These are phyloP conservation scores for Gallinago nigripennis DNA, from an alignment of 2,797 vertebrate species.

Conservation along the genomic window DNA sequence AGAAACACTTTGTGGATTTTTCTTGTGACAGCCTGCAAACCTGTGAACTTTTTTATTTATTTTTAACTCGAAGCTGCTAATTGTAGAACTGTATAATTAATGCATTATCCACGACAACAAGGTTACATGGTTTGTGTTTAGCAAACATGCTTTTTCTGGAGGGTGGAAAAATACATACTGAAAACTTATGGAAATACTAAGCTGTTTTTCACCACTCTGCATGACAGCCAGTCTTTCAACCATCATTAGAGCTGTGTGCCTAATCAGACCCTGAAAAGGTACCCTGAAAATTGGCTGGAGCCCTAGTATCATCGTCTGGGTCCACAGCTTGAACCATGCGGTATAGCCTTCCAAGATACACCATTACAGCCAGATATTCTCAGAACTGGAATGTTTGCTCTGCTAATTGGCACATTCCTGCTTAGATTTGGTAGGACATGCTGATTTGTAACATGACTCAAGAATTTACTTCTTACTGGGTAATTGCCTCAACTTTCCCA, in stretches of 20 bases:
- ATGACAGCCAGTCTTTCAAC: neutral
- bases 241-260: constrained; percentile 5
- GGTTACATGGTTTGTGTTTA: constrained; percentile 43
- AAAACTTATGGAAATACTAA: neutral
- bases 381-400: constrained; percentile 32
- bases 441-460: constrained; percentile 56
- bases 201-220: constrained; percentile 34
- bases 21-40: constrained; percentile 53
- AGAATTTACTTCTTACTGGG: constrained; percentile 50
- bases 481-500: constrained; percentile 41
- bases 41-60: constrained; percentile 53
- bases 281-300: neutral
- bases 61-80: constrained; percentile 60
- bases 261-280: constrained; percentile 3
- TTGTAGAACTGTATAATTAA: constrained; percentile 61
- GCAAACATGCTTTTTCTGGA: constrained; percentile 49
- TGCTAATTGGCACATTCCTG: constrained; percentile 62
- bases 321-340: neutral
- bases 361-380: neutral
- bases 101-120: constrained; percentile 39
- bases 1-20: constrained; percentile 57
- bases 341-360: neutral
- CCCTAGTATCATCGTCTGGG: neutral
- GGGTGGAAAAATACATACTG: constrained; percentile 28
- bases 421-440: constrained; percentile 52